Percentiles rank a stretch among this genome's conserved stretches.
phyloP scores from a whole-genome alignment of 2,797 vertebrate genomes.

The Darevskia mixta region DNA sequence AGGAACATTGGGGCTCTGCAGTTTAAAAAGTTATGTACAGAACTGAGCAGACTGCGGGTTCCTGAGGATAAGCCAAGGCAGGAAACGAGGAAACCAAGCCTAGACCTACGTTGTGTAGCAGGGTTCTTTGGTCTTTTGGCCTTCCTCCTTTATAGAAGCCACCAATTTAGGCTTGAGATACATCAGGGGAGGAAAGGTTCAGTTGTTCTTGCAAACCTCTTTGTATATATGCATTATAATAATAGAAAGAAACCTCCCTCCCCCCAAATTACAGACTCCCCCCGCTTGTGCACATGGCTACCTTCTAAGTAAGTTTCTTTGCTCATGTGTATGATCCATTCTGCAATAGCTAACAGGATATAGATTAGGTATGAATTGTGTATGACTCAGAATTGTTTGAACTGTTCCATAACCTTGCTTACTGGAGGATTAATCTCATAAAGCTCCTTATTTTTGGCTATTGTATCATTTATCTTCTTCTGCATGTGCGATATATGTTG shows the following conservation, averaged over 20 bases:
- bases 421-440: slow-evolving; percentile 95
- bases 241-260: no score
- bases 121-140: background rate
- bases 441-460: slow-evolving; percentile 94
- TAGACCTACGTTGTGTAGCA: background rate
- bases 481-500: slow-evolving; percentile 95
- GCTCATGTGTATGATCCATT: background rate
- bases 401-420: slow-evolving; percentile 70
- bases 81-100: background rate
- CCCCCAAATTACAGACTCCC: background rate
- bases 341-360: background rate
- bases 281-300: background rate
- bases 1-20: background rate
- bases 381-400: background rate
- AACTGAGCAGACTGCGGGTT: background rate
- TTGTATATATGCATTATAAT: background rate
- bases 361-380: background rate
- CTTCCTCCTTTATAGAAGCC: background rate
- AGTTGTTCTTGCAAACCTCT: no score
- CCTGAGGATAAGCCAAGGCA: background rate
- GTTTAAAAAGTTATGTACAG: background rate
- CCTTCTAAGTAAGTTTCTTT: background rate
- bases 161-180: background rate
- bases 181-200: background rate
- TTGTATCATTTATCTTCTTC: slow-evolving; percentile 97